Base-by-base conservation (phyloP, 2,888 invertebrate species). In the Phaedon cochleariae region DNA sequence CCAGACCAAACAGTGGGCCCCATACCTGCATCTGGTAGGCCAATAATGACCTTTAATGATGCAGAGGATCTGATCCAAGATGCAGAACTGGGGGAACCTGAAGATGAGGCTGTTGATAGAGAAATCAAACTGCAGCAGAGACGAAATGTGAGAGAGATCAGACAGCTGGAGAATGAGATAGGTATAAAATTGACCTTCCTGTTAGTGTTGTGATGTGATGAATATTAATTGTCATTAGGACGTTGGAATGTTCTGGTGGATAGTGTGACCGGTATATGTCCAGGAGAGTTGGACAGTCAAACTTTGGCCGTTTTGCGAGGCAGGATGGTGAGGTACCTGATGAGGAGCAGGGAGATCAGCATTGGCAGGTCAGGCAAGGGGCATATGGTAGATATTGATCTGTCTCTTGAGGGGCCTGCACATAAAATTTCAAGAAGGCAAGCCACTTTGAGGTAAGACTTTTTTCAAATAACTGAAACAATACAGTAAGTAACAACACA, bases 181-280 rank as follows among this genome's bases (percentile, higher is more conserved):
- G 62, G 70, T 10, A 55, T 9, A 5, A 22, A 2, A 51, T 49
- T 9, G 5, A 17, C 12, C 5, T 46, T 9, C 18, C n/a, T 58
- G 17, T 46, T 0, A 3, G 2, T 7, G 17, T 2, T 6, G 22
- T 53, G 12, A 15, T 22, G 10, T 6, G 10, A n/a, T 22, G 2
- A 41, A 20, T 18, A 12, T 31, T 29, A n/a, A n/a, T n/a, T n/a
- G n/a, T n/a, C n/a, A n/a, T 7, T 52, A 54, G 65, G 55, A 7
- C 91, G 96, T 65, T 97, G 96, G 95, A 96, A 97, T 81, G 93
- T 94, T 0, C 83, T 98, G 68, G 96, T 97, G 17, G 97, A 97
- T 82, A 94, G 93, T 31, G 93, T 97, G 12, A 91, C 92, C 46
- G 92, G 93, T 0, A 90, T 92, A 1, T 92, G 91, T 70, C 91